Evolutionary conservation across 1,140 invertebrate species (phyloP).

Genomic region (Drosophila ohnishii): DNA sequence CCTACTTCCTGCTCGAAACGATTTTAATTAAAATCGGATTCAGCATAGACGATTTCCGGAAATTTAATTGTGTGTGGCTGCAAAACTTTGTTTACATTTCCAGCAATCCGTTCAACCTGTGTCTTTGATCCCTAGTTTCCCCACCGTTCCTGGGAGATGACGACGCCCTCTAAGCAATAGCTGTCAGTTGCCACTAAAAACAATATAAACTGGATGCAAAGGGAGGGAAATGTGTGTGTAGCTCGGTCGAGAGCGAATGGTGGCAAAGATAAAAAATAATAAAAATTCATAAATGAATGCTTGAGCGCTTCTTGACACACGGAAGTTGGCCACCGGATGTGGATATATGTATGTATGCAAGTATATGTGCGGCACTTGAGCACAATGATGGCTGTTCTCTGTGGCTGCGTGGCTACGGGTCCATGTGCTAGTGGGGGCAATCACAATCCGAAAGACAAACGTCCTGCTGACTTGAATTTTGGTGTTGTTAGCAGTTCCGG

Average conservation of each 20-base stretch:
- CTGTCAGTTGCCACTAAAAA: constrained; percentile 46
- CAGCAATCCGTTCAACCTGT: constrained; percentile 14
- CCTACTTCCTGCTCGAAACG: constrained; percentile 67
- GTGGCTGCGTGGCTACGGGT: constrained; percentile 15
- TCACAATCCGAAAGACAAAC: constrained; percentile 45
- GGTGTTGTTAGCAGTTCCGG: constrained; percentile 47
- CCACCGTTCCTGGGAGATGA: neutral
- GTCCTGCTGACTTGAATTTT: constrained; percentile 39
- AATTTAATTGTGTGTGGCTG: constrained; percentile 71
- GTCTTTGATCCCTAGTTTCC: constrained; percentile 53
- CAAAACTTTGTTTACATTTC: constrained; percentile 67
- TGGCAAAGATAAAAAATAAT: constrained; percentile 69
- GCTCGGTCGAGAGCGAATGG: constrained; percentile 25
- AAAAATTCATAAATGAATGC: constrained; percentile 79
- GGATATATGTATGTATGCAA: constrained; percentile 18
- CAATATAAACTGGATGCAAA: constrained; percentile 41
- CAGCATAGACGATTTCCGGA: constrained; percentile 72
- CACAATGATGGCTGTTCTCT: constrained; percentile 26
- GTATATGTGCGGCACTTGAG: constrained; percentile 26
- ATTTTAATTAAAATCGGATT: constrained; percentile 81
- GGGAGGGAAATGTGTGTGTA: constrained; percentile 12
- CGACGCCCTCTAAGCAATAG: constrained; percentile 46
- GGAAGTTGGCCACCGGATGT: constrained; percentile 70
- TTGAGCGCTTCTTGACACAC: constrained; percentile 74
- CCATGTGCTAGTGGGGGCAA: constrained; percentile 10